Base-by-base conservation (phyloP, 2,888 invertebrate species). In the Steinernema hermaphroditum region DNA sequence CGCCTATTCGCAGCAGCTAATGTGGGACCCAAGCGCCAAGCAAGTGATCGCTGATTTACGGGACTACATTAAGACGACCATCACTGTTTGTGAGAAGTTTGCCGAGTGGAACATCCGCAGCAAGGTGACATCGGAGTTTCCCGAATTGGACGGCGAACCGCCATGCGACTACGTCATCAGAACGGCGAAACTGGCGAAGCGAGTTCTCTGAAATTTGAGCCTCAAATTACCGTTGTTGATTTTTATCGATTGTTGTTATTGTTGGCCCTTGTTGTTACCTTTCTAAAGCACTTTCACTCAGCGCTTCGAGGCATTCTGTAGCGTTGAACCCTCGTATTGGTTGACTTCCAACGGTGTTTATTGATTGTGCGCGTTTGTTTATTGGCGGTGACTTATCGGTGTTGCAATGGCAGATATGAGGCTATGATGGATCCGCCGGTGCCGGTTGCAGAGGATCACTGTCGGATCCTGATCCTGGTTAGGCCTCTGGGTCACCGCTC, bases 361-460 rank as follows among this genome's bases (percentile, higher is more conserved):
- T 62, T 62, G 62, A 32, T 32, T 62, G 19, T 22, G 50, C 50
- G 50, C 50, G 50, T 50, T 50, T 50, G 50, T 50, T 50, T 50
- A 50, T 50, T n/a, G 46, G 46, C 22, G 46, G n/a, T 4, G 46
- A 16, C 4, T 46, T 19, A 46, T 46, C n/a, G n/a, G 9, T 46
- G 46, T 16, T 46, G n/a, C n/a, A n/a, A n/a, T n/a, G 46, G n/a
- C 62, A 32, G 29, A 62, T 24, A 62, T 62, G 62, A 62, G 62
- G 62, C 62, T 29, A 62, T 62, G 62, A 77, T 78, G 78, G 77
- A 77, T 16, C 54, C 72, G 43, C 72, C 69, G 37, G 68, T 77
- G 34, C 77, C 77, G 44, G 54, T 57, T 24, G 72, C 77, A 12
- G 77, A 74, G 54, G 77, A 77, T 68, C 77, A 77, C 37, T 77